Base-by-base conservation (phyloP, 2,888 invertebrate species). In the Heliconius sara region DNA sequence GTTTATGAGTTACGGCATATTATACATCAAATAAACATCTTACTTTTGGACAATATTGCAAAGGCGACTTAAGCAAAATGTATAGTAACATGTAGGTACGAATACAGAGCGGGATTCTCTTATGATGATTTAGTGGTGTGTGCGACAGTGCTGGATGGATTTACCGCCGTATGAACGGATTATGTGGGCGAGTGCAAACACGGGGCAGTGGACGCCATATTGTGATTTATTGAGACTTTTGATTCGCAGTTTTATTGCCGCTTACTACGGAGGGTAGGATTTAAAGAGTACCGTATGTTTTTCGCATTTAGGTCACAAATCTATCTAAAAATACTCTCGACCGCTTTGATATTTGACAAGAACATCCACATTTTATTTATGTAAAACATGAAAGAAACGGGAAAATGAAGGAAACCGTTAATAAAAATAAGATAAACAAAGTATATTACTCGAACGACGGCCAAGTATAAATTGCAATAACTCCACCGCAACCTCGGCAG, bases 111-210 rank as follows among this genome's bases (percentile, higher is more conserved):
- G 91, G 92, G 94, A 93, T 95, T 94, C 95, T 93, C 94, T 95
- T 94, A 95, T 95, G 94, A 94, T 95, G 95, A 95, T 95, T 95
- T 95, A 95, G 92, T 91, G 87, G 85, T 87, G 91, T 88, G 86
- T 91, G 91, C 93, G 93, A 93, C 94, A 93, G 89, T 89, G 90
- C 85, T 89, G 91, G 95, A 95, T 94, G 95, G 94, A 95, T 95
- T 95, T 95, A 95, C 94, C 89, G 94, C 89, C 92, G 91, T 91
- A 94, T 92, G 92, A 95, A 93, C 92, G 95, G 95, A 95, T 95
- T 95, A 95, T 93, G 95, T 95, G 95, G 95, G 95, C 94, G 94
- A 94, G 91, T 90, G 95, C 94, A 95, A 95, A 95, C 94, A 94
- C 91, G 93, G 92, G 93, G 92, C 93, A 92, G 91, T 91, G 92